A percentile compares a stretch with the other conserved stretches of the same genome.
Evolutionary conservation across 2,888 invertebrate genomes (phyloP).

Genomic region (Platycheirus albimanus): DNA sequence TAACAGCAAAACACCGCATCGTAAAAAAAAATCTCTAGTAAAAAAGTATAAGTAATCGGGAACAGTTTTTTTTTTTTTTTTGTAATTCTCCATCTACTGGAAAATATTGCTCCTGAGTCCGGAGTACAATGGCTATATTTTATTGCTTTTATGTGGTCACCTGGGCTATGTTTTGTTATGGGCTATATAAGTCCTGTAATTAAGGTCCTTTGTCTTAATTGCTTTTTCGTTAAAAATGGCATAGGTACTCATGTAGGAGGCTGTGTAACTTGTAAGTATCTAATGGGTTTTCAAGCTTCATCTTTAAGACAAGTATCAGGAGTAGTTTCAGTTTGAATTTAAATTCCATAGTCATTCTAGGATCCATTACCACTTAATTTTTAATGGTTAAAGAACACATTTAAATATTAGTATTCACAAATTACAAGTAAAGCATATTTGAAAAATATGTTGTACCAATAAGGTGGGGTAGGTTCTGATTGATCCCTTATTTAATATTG

Average conservation of each 20-base stretch:
- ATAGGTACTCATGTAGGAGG: background rate
- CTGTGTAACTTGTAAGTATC: background rate
- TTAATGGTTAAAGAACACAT: too few species aligned
- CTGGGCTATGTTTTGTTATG: slow-evolving; percentile 28
- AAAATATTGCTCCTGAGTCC: slow-evolving; percentile 33
- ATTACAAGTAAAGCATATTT: too few species aligned
- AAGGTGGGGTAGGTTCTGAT: too few species aligned
- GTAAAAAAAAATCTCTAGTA: slow-evolving; percentile 40
- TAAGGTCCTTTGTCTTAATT: slow-evolving; percentile 60
- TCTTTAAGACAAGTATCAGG: too few species aligned
- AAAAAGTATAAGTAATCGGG: slow-evolving; percentile 52
- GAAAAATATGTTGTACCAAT: too few species aligned
- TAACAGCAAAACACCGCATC: slow-evolving; percentile 34
- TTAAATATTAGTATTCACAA: too few species aligned
- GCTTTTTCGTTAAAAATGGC: slow-evolving; percentile 34
- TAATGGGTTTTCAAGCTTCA: too few species aligned
- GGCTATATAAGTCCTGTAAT: slow-evolving; percentile 49
- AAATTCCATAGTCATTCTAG: too few species aligned
- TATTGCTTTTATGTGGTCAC: slow-evolving; percentile 49
- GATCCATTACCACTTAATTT: too few species aligned
- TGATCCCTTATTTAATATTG: too few species aligned
- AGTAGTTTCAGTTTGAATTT: too few species aligned
- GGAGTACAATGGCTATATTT: slow-evolving; percentile 34
- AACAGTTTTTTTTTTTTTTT: slow-evolving; percentile 30
- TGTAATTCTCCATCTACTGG: slow-evolving; percentile 8